phyloP scores from a whole-genome alignment of 2,888 invertebrate genomes.

The Lithophane ornitopus region DNA sequence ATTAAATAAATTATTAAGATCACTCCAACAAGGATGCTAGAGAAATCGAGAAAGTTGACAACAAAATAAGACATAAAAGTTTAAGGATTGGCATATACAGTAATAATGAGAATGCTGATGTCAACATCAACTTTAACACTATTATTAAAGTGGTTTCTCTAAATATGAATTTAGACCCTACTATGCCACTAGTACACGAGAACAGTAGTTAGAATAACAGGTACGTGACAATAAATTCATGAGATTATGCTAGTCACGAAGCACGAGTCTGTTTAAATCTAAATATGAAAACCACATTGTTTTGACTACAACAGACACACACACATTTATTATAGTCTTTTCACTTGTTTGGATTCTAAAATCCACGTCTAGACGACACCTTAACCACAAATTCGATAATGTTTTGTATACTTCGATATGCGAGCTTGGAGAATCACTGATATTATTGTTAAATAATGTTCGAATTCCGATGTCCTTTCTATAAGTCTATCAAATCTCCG shows the following conservation, averaged over 20 bases:
- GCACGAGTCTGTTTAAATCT: constrained; percentile 55
- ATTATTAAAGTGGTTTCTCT: constrained; percentile 38
- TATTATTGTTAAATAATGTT: constrained; percentile 11
- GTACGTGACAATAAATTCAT: constrained; percentile 57
- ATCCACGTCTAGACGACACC: constrained; percentile 57
- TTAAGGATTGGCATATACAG: constrained; percentile 54
- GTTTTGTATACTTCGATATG: constrained; percentile 48
- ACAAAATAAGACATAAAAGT: constrained; percentile 52
- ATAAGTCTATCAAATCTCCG: constrained; percentile 5
- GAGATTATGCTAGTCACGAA: constrained; percentile 64
- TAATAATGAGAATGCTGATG: constrained; percentile 51
- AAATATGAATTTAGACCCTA: constrained; percentile 43
- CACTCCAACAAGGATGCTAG: constrained; percentile 51
- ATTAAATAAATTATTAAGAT: constrained; percentile 10
- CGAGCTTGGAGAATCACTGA: constrained; percentile 15
- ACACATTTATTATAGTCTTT: constrained; percentile 6
- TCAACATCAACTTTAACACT: constrained; percentile 47
- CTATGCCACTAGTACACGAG: constrained; percentile 44
- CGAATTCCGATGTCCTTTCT: constrained; percentile 5
- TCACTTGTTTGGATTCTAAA: constrained; percentile 65
- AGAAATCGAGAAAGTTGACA: constrained; percentile 64
- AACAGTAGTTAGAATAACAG: constrained; percentile 45
- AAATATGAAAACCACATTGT: constrained; percentile 64
- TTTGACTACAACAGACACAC: constrained; percentile 38
- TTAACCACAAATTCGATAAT: constrained; percentile 57